Percentiles rank a stretch among this genome's conserved stretches.
These are phyloP conservation scores for Procambarus virginalis DNA, from an alignment of 1,140 invertebrate genomes.

Conservation along the genomic window DNA sequence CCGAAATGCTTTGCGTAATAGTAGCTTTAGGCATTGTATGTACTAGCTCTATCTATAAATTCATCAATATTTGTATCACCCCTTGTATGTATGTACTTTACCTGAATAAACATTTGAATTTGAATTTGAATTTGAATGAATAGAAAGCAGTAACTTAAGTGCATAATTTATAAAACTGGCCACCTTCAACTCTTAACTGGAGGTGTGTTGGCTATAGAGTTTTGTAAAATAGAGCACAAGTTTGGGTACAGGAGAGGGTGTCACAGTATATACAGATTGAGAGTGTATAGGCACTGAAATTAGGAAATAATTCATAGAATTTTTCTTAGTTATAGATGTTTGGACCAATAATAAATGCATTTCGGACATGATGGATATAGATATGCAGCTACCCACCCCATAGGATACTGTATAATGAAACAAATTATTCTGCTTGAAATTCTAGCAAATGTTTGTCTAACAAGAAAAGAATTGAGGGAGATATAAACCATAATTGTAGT, in stretches of 20 bases:
- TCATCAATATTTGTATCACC: no score
- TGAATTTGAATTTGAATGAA: no score
- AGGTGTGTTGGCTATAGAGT: not conserved
- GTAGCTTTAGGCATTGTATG: no score
- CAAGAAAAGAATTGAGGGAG: not conserved
- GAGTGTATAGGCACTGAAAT: slow-evolving; percentile 53
- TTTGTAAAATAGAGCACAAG: not conserved
- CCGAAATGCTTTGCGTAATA: no score
- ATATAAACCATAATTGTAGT: not conserved
- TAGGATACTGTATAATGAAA: slow-evolving; percentile 6
- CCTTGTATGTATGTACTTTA: no score
- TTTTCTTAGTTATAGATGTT: slow-evolving; percentile 18
- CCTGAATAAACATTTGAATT: no score
- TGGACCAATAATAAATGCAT: slow-evolving; percentile 12
- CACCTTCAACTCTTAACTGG: not conserved
- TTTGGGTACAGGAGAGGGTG: not conserved
- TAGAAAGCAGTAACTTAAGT: not conserved
- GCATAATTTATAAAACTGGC: not conserved
- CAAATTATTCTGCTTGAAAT: not conserved
- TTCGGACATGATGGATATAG: slow-evolving; percentile 8
- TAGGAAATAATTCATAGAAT: slow-evolving; percentile 41
- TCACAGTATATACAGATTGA: slow-evolving; percentile 31
- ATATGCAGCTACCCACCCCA: slow-evolving; percentile 20
- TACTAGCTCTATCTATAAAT: no score
- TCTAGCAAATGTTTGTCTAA: slow-evolving; percentile 9